Percentiles rank a stretch among this genome's conserved stretches.
Evolutionary conservation across 2,888 invertebrate genomes (phyloP).

Genomic region (Dynastes maya): DNA sequence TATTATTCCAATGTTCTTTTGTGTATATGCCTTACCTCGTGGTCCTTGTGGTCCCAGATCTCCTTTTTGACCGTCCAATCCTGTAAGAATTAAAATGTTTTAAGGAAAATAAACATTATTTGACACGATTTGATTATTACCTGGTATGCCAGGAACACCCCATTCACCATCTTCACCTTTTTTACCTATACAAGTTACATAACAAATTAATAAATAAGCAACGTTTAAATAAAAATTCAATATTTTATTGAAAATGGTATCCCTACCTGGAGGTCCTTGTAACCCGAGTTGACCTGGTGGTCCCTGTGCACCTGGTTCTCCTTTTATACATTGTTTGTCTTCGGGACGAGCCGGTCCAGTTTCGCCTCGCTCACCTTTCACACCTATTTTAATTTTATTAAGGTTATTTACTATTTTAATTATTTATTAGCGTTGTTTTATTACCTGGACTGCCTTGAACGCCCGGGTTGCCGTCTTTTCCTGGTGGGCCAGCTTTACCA

Average conservation of each 20-base stretch:
- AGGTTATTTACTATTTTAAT: background rate
- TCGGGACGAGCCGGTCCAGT: background rate
- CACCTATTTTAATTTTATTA: background rate
- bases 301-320: background rate
- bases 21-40: too few species aligned
- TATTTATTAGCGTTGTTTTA: background rate
- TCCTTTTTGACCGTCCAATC: background rate
- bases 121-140: background rate
- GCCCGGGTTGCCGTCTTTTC: background rate
- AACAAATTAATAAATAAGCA: background rate
- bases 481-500: background rate
- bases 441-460: background rate
- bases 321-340: background rate
- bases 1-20: too few species aligned
- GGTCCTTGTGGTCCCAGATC: background rate
- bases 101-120: background rate
- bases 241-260: background rate
- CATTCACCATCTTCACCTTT: background rate
- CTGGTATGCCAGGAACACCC: constrained; percentile 5
- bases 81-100: background rate
- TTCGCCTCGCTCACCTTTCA: background rate
- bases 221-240: background rate
- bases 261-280: background rate
- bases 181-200: background rate
- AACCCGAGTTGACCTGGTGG: background rate